Percentiles rank a stretch among this genome's conserved stretches.
phyloP scores from a whole-genome alignment of 2,113 vertebrate species.

The Corvus hawaiiensis region DNA sequence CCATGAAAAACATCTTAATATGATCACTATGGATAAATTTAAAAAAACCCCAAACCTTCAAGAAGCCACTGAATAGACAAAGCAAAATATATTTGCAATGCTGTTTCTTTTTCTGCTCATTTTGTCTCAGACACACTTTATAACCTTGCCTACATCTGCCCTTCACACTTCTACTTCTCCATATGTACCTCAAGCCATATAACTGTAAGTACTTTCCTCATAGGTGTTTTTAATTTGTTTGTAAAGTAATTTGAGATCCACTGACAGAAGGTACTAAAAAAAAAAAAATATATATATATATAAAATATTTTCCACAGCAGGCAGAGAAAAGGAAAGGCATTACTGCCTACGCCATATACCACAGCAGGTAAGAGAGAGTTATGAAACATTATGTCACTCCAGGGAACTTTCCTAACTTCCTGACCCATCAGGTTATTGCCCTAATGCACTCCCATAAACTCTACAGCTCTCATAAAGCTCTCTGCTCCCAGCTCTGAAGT shows the following conservation, averaged over 20 bases:
- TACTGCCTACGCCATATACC: background rate
- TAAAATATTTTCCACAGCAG: background rate
- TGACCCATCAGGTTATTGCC: conserved; percentile 20
- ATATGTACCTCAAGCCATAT: background rate
- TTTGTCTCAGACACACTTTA: background rate
- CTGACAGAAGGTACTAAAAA: background rate
- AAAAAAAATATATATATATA: background rate
- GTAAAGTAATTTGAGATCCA: background rate
- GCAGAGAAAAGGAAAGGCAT: background rate
- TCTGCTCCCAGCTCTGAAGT: background rate
- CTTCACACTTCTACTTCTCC: background rate
- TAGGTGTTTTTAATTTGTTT: conserved; percentile 31
- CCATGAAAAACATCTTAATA: background rate
- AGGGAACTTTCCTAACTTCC: background rate
- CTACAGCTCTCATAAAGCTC: background rate
- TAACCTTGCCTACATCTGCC: background rate
- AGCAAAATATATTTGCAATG: background rate
- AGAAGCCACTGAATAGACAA: background rate
- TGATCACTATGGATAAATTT: background rate
- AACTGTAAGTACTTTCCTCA: background rate
- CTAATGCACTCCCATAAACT: background rate
- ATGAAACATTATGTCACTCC: background rate
- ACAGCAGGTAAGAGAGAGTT: background rate
- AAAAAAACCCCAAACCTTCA: background rate
- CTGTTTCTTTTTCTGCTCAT: background rate